These are phyloP conservation scores for Ondatra zibethicus DNA, from an alignment of 2,113 vertebrate genomes.

Conservation along the genomic window DNA sequence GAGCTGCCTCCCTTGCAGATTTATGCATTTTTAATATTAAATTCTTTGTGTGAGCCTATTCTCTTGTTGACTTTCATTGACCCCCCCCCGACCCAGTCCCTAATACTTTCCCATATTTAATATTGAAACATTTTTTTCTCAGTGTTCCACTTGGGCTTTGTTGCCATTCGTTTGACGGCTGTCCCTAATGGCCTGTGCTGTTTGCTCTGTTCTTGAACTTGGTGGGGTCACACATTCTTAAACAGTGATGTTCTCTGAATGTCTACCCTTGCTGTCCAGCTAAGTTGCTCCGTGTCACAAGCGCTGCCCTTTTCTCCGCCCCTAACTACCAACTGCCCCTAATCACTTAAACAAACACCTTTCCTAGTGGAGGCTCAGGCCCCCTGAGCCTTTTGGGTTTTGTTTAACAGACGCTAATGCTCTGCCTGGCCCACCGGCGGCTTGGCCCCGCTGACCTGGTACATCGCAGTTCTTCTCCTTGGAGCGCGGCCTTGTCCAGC, in stretches of 20 bases:
- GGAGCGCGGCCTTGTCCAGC: constrained; percentile 93
- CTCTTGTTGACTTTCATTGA: constrained; percentile 99
- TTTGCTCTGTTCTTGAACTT: constrained; percentile 99
- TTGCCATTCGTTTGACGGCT: constrained; percentile 83
- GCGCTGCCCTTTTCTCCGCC: constrained; percentile 86
- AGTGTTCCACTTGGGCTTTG: constrained; percentile 80
- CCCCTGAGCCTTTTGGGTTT: constrained; percentile 90
- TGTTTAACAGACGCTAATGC: constrained; percentile 91
- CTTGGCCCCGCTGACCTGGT: constrained; percentile 96
- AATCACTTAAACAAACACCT: constrained; percentile 99
- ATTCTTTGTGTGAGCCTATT: constrained; percentile 95
- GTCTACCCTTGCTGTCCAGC: constrained; percentile 88
- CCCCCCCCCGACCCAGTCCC: constrained; percentile 88
- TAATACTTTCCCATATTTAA: constrained; percentile 98
- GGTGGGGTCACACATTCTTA: constrained; percentile 91
- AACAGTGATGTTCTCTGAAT: constrained; percentile 90
- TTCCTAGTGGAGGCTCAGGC: constrained; percentile 91
- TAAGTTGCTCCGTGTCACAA: constrained; percentile 89
- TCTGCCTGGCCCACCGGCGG: constrained; percentile 90
- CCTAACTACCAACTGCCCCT: constrained; percentile 94
- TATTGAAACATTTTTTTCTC: constrained; percentile 85
- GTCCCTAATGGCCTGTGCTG: constrained; percentile 92
- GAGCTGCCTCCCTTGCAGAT: constrained; percentile 93
- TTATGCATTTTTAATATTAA: constrained; percentile 99
- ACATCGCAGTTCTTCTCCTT: constrained; percentile 91